A percentile compares a stretch with the other conserved stretches of the same genome.
phyloP scores from a whole-genome alignment of 2,888 invertebrate genomes.

The Ophion obscuratus region DNA sequence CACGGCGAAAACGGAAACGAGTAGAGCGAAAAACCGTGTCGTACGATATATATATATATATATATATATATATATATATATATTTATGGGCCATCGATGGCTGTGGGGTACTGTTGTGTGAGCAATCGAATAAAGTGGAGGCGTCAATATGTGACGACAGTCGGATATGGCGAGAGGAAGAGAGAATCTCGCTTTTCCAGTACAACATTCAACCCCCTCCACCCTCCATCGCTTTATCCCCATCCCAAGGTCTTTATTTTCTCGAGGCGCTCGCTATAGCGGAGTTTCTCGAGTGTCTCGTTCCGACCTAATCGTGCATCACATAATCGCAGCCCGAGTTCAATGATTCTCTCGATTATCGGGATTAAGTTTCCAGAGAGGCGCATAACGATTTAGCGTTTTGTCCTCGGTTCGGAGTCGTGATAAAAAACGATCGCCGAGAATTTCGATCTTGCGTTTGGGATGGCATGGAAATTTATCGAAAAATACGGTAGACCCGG shows the following conservation, averaged over 20 bases:
- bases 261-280: conserved; percentile 3
- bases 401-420: neutral
- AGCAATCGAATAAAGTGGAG: conserved; percentile 80
- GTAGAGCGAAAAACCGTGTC: conserved; percentile 82
- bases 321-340: conserved; percentile 56
- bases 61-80: conserved; percentile 26
- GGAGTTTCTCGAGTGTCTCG: conserved; percentile 54
- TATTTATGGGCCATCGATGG: conserved; percentile 43
- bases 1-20: conserved; percentile 76
- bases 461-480: neutral
- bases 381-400: neutral
- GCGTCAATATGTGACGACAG: conserved; percentile 78
- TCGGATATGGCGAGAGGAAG: conserved; percentile 73
- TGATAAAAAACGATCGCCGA: neutral
- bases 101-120: conserved; percentile 72
- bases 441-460: neutral
- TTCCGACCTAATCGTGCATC: conserved; percentile 68
- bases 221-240: neutral
- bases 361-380: conserved; percentile 7
- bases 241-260: conserved; percentile 12
- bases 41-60: conserved; percentile 23
- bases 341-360: conserved; percentile 48
- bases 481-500: neutral
- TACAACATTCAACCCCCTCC: conserved; percentile 43
- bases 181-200: conserved; percentile 56